Base-by-base conservation (phyloP, 2,888 invertebrate genomes). In the Cinara cedri region DNA sequence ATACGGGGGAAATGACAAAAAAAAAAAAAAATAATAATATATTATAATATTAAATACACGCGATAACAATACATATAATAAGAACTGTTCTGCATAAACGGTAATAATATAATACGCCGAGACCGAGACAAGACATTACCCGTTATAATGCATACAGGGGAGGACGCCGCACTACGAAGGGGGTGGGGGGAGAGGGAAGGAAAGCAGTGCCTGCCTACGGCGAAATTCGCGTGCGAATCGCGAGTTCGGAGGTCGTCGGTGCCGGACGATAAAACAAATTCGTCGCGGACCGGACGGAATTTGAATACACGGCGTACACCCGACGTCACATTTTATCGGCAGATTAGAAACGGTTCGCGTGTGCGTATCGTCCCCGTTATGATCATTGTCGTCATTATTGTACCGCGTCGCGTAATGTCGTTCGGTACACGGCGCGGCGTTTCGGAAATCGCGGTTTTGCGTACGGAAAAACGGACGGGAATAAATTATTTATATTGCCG, bases 211-310 rank as follows among this genome's bases (percentile, higher is more conserved):
- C n/a, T n/a, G n/a, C n/a, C n/a, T n/a, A n/a, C n/a, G n/a, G n/a
- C n/a, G n/a, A n/a, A n/a, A n/a, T n/a, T n/a, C 34, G 6, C 34
- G 34, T 34, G 6, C 34, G 34, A 34, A 6, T 6, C 34, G 10
- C 57, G 70, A 21, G 74, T n/a, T 78, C 78, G 57, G 16, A 60
- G 78, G 70, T 78, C 70, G 16, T 42, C 78, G 70, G 78, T 70
- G 68, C 78, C 78, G 70, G 78, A 70, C 78, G 78, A 78, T 78
- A 78, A 78, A 78, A 78, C 76, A 57, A 62, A 78, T 78, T 78
- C 78, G 78, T 70, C 78, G 8, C 70, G 78, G 70, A 70, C 60
- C 13, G 49, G 57, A 34, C 62, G 34, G 16, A 75, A 72, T 72
- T 72, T 72, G 60, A 72, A 72, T 72, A 72, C 24, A 1, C 44